These are phyloP conservation scores for Frieseomelitta varia DNA, from an alignment of 1,140 invertebrate species.

Conservation along the genomic window DNA sequence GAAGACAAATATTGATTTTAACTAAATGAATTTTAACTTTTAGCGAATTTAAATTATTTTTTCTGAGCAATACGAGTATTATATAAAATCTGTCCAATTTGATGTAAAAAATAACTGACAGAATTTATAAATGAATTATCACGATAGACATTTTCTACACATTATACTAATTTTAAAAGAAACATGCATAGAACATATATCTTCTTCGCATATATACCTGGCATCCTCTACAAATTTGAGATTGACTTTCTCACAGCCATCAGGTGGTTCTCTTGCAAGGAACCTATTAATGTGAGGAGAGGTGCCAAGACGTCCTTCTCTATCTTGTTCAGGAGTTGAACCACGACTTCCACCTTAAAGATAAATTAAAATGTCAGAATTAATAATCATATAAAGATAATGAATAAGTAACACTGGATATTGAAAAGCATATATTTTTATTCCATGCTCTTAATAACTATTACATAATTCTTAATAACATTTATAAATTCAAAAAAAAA, in stretches of 20 bases:
- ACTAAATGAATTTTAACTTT: neutral
- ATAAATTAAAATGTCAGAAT: slow-evolving; percentile 44
- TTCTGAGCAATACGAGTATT: neutral
- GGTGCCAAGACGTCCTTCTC: slow-evolving; percentile 84
- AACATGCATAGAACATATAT: neutral
- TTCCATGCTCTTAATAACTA: slow-evolving; percentile 51
- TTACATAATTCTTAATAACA: slow-evolving; percentile 21
- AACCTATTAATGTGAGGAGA: slow-evolving; percentile 93
- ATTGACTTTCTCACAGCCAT: slow-evolving; percentile 92
- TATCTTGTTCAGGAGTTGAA: slow-evolving; percentile 84
- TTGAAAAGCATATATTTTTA: slow-evolving; percentile 33
- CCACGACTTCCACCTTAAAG: slow-evolving; percentile 83
- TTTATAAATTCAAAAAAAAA: slow-evolving; percentile 19
- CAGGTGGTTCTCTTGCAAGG: slow-evolving; percentile 91
- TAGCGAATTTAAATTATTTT: neutral
- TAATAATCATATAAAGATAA: neutral
- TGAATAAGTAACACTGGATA: neutral
- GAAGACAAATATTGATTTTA: neutral
- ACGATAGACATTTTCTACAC: neutral
- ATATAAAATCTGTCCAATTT: neutral
- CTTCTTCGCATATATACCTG: slow-evolving; percentile 77
- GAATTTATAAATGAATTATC: neutral
- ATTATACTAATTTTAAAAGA: neutral
- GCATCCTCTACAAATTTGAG: slow-evolving; percentile 86
- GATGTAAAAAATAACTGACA: neutral